Evolutionary conservation across 2,888 invertebrate genomes (phyloP).

Genomic region (Machimus atricapillus): DNA sequence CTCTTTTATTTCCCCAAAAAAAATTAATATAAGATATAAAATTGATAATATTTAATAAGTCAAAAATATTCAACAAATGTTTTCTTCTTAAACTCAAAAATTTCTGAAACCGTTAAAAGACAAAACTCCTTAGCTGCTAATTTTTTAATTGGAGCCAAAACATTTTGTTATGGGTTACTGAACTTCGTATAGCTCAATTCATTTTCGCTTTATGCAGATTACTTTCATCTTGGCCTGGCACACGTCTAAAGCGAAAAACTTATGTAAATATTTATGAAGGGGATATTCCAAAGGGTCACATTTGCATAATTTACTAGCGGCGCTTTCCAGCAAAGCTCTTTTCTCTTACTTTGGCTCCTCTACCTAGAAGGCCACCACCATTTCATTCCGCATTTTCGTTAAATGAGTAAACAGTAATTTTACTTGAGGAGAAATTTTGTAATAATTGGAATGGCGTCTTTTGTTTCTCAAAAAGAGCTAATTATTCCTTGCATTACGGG

Average conservation of each 20-base stretch:
- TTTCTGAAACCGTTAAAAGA: not conserved
- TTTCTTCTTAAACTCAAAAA: not conserved
- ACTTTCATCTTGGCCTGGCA: conserved; percentile 26
- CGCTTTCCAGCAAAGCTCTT: conserved; percentile 5
- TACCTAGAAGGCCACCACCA: not conserved
- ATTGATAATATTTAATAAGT: not conserved
- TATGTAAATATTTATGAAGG: conserved; percentile 37
- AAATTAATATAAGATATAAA: not conserved
- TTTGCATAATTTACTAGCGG: conserved; percentile 20
- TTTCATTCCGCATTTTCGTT: conserved; percentile 18
- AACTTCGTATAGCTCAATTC: not conserved
- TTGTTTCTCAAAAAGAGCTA: not conserved
- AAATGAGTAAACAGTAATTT: conserved; percentile 9
- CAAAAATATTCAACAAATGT: not conserved
- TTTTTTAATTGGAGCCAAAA: not conserved
- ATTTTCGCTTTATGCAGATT: conserved; percentile 10
- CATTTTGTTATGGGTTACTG: not conserved
- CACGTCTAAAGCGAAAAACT: not conserved
- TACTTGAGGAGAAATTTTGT: not conserved
- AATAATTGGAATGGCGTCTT: not conserved
- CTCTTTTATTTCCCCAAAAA: not conserved
- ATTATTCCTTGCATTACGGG: not conserved
- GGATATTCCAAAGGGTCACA: conserved; percentile 32
- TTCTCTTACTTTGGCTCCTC: not conserved
- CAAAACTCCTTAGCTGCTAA: not conserved